A percentile compares a stretch with the other conserved stretches of the same genome.
Conservation (phyloP, 2,113 vertebrate genomes). For the Misgurnus mizolepis region DNA sequence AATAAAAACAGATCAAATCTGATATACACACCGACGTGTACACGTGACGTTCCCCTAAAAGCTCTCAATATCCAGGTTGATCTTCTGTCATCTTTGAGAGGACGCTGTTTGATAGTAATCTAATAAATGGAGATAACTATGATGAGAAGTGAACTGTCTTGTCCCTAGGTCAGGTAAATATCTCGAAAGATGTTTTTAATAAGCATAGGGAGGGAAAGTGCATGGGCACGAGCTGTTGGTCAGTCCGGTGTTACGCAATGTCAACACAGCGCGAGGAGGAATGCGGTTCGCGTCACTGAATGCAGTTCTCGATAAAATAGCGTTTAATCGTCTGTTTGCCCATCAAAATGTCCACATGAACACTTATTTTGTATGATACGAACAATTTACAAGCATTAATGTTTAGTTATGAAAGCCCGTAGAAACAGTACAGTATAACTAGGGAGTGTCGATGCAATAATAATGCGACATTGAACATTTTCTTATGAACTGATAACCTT, state of each 20-base stretch:
- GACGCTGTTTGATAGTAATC: not conserved
- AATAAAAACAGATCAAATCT: not conserved
- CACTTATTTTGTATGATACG: not conserved
- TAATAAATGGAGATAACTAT: not conserved
- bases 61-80: constrained; percentile 4
- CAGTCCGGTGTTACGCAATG: constrained; percentile 71
- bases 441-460: constrained; percentile 42
- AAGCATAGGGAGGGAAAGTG: constrained; percentile 44
- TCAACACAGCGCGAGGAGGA: constrained; percentile 69
- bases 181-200: constrained; percentile 42
- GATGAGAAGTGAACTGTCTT: not conserved
- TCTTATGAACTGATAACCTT: not conserved
- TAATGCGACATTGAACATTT: constrained; percentile 4
- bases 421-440: not conserved
- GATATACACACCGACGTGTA: not conserved
- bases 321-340: constrained; percentile 23
- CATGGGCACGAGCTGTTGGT: constrained; percentile 42
- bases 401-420: not conserved
- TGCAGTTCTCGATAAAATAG: constrained; percentile 46
- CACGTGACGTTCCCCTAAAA: not conserved
- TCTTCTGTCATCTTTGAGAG: not conserved
- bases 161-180: not conserved
- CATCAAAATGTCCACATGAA: not conserved
- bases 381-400: not conserved
- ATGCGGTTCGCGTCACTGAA: constrained; percentile 67